phyloP scores from a whole-genome alignment of 2,797 vertebrate species.

The Platalea minor region DNA sequence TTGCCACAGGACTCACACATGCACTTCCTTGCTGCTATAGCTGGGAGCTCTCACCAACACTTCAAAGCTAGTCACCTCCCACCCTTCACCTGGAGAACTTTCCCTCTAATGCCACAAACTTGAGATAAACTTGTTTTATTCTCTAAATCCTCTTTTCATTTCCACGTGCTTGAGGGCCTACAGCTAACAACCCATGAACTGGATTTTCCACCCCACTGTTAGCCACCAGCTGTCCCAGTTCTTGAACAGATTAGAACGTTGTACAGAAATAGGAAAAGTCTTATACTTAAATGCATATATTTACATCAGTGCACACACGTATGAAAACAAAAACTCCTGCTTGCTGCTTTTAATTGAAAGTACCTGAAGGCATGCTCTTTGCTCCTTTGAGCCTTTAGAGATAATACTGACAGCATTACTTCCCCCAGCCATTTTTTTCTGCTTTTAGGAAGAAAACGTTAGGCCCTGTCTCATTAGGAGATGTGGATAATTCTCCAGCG shows the following conservation, averaged over 20 bases:
- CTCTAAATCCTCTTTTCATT: neutral
- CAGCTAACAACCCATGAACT: neutral
- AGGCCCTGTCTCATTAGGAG: neutral
- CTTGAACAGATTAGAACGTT: neutral
- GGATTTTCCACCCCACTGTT: neutral
- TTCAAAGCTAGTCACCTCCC: neutral
- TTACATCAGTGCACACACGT: accelerated
- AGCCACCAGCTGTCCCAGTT: neutral
- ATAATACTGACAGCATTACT: neutral
- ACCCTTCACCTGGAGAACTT: neutral
- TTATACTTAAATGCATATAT: neutral
- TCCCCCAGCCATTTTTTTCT: neutral
- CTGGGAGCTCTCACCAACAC: neutral
- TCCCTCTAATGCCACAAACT: neutral
- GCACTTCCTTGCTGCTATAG: accelerated
- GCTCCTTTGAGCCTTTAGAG: neutral
- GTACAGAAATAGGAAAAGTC: neutral
- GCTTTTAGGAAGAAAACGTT: neutral
- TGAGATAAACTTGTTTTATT: neutral
- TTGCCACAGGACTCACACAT: neutral
- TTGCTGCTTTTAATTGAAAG: neutral
- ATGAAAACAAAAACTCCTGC: neutral
- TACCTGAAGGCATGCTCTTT: neutral
- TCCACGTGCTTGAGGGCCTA: neutral
- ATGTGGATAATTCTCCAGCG: neutral